These are phyloP conservation scores for Campylomormyrus numenius DNA, from an alignment of 2,113 vertebrate species.

Conservation along the genomic window DNA sequence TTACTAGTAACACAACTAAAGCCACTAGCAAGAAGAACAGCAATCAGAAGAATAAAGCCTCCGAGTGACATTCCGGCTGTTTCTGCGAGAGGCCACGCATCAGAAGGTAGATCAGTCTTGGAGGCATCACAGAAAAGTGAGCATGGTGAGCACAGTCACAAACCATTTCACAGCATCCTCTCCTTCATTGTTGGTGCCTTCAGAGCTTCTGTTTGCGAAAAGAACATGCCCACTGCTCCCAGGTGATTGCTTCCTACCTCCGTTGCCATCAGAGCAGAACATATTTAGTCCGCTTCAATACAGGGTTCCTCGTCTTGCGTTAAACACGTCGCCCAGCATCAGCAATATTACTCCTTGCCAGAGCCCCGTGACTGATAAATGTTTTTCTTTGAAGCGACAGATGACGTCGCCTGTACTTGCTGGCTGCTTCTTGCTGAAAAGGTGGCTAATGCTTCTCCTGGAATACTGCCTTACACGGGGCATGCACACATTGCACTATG, in stretches of 20 bases:
- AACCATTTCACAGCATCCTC: slow-evolving; percentile 16
- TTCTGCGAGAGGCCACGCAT: slow-evolving; percentile 25
- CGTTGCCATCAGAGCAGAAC: background rate
- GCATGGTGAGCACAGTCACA: slow-evolving; percentile 24
- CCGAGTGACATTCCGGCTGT: slow-evolving; percentile 23
- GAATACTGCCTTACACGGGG: slow-evolving; percentile 15
- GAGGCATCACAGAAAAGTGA: slow-evolving; percentile 19
- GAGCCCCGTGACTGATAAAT: background rate
- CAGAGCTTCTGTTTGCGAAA: background rate
- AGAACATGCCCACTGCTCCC: background rate
- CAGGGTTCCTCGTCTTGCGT: background rate
- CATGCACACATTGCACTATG: background rate
- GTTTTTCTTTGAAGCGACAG: background rate
- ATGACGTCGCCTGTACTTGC: background rate
- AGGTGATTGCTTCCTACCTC: background rate
- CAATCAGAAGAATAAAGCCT: slow-evolving; percentile 24
- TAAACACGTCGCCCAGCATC: background rate
- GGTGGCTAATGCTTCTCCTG: background rate
- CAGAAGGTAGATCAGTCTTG: slow-evolving; percentile 22
- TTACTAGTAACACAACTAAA: slow-evolving; percentile 46
- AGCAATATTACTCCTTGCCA: background rate
- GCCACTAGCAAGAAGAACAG: slow-evolving; percentile 38
- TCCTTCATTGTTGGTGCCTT: background rate
- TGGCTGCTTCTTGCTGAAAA: background rate
- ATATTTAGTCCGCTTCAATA: background rate